A percentile compares a stretch with the other conserved stretches of the same genome.
phyloP scores from a whole-genome alignment of 2,113 vertebrate species.

The Isichthys henryi region DNA sequence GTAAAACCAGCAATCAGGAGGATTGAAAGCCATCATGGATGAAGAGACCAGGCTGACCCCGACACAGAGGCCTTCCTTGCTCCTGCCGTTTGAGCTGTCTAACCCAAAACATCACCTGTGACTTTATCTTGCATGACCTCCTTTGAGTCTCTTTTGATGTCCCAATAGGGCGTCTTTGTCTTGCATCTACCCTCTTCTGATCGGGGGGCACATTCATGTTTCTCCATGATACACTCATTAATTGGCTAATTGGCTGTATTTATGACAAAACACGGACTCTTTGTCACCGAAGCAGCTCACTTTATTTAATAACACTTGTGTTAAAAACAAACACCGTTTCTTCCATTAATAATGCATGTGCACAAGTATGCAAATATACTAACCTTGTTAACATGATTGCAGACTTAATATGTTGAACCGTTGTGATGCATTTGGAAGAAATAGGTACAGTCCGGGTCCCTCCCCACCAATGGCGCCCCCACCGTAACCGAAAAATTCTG shows the following conservation, averaged over 20 bases:
- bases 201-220: neutral
- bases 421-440: neutral
- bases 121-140: neutral
- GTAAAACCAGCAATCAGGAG: conserved; percentile 6
- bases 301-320: neutral
- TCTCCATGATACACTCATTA: neutral
- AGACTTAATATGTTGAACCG: neutral
- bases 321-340: neutral
- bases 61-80: neutral
- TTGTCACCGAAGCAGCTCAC: neutral
- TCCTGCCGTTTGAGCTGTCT: neutral
- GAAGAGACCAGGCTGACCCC: neutral
- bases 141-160: neutral
- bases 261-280: neutral
- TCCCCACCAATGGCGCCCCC: neutral
- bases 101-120: neutral
- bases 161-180: neutral
- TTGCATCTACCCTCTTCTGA: neutral
- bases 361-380: neutral
- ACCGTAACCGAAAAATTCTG: neutral
- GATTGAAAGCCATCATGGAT: neutral
- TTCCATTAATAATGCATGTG: neutral
- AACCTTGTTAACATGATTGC: neutral
- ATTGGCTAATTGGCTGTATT: neutral
- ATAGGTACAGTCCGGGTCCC: neutral